Conservation (phyloP, 1,140 invertebrate species). For the Triops longicaudatus region DNA sequence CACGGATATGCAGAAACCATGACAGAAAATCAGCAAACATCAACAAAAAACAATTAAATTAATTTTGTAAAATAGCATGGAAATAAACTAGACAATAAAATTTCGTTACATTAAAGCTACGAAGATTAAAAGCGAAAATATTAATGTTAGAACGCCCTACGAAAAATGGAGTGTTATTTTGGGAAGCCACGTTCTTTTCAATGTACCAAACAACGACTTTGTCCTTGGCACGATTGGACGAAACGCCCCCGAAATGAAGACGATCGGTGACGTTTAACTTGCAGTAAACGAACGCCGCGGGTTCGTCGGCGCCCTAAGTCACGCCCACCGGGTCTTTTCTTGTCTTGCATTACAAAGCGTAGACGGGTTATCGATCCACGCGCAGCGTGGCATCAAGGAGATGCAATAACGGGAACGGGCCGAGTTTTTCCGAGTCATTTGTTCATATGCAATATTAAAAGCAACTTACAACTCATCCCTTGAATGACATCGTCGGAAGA, state of each 20-base stretch:
- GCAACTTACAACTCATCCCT: neutral
- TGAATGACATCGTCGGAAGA: no score
- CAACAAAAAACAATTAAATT: no score
- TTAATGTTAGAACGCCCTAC: no score
- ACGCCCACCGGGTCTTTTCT: neutral
- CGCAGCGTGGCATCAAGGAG: neutral
- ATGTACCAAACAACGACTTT: neutral
- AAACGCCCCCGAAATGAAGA: neutral
- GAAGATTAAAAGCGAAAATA: no score
- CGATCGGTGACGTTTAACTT: conserved; percentile 1
- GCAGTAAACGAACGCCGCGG: neutral
- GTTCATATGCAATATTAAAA: neutral
- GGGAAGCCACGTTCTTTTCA: neutral
- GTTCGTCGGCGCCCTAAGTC: neutral
- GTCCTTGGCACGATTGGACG: neutral
- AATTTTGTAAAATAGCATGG: no score
- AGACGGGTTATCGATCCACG: neutral
- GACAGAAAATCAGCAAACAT: no score
- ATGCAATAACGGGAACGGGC: neutral
- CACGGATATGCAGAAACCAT: no score
- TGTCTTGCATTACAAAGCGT: neutral
- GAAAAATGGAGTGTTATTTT: neutral
- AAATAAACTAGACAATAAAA: no score
- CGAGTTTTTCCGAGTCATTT: neutral
- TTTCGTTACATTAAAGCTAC: no score